phyloP scores from a whole-genome alignment of 2,113 vertebrate genomes.

The Pleuronectes platessa region DNA sequence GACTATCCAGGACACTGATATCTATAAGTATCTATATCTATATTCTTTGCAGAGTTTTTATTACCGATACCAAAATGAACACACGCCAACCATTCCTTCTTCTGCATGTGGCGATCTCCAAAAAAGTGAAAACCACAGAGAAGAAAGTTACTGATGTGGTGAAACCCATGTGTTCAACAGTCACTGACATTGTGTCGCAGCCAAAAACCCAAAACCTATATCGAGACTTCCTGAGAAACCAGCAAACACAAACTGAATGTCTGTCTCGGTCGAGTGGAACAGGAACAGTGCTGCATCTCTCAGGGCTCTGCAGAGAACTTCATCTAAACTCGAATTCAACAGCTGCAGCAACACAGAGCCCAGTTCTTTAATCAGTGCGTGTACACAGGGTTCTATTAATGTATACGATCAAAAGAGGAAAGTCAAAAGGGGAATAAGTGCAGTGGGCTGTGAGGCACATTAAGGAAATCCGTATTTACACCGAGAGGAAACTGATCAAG shows the following conservation, averaged over 20 bases:
- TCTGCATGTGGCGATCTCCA: too few relatives aligned
- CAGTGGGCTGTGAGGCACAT: slow-evolving; percentile 83
- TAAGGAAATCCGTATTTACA: slow-evolving; percentile 89
- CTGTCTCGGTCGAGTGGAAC: slow-evolving; percentile 26
- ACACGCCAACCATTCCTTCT: background rate
- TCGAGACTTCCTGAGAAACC: slow-evolving; percentile 67
- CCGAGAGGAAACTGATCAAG: slow-evolving; percentile 84
- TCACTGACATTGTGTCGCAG: slow-evolving; percentile 21
- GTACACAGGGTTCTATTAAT: slow-evolving; percentile 16
- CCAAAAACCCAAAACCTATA: slow-evolving; percentile 52
- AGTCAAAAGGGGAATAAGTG: slow-evolving; percentile 56
- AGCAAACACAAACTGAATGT: slow-evolving; percentile 63
- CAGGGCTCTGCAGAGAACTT: background rate
- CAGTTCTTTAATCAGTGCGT: slow-evolving; percentile 7
- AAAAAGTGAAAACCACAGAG: background rate
- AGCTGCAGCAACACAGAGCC: background rate
- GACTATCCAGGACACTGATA: background rate
- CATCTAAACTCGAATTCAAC: background rate
- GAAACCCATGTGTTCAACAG: slow-evolving; percentile 46
- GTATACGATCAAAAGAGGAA: slow-evolving; percentile 38
- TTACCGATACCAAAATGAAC: background rate
- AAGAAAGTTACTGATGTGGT: background rate
- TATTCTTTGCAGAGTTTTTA: too few relatives aligned
- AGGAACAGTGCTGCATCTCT: slow-evolving; percentile 64
- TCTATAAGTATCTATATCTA: too few relatives aligned